Percentiles rank a stretch among this genome's conserved stretches.
These are phyloP conservation scores for Erythrocercus mccallii DNA, from an alignment of 2,113 vertebrate genomes.

Conservation along the genomic window DNA sequence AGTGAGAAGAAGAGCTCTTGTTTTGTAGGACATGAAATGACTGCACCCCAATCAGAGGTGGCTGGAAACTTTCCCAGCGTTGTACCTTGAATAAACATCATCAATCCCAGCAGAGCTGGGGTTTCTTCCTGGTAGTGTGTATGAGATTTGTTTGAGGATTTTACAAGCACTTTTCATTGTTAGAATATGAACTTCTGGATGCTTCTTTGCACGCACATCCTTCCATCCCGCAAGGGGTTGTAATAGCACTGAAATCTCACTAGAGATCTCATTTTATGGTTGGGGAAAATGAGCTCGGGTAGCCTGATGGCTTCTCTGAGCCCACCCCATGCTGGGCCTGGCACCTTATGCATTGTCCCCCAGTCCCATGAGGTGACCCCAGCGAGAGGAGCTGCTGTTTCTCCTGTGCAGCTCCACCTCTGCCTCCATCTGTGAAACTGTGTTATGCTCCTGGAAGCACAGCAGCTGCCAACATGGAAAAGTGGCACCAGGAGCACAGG, in stretches of 20 bases:
- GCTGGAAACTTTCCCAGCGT: not conserved
- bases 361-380: accelerated
- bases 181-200: not conserved
- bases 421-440: accelerated
- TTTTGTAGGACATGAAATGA: not conserved
- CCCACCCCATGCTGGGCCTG: not conserved
- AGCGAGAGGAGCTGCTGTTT: not conserved
- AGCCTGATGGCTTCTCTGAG: not conserved
- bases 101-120: not conserved
- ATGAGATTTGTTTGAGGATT: not conserved
- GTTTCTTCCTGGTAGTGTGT: accelerated
- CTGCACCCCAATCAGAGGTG: no score
- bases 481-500: not conserved
- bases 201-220: not conserved
- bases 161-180: accelerated
- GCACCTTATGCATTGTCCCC: accelerated
- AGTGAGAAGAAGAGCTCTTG: not conserved
- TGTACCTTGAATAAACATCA: not conserved
- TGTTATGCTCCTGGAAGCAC: not conserved
- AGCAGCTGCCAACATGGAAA: not conserved
- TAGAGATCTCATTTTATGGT: not conserved
- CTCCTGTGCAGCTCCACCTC: not conserved
- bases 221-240: not conserved
- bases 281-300: not conserved
- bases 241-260: not conserved